Base-by-base conservation (phyloP, 1,140 invertebrate species). In the Atta texana region DNA sequence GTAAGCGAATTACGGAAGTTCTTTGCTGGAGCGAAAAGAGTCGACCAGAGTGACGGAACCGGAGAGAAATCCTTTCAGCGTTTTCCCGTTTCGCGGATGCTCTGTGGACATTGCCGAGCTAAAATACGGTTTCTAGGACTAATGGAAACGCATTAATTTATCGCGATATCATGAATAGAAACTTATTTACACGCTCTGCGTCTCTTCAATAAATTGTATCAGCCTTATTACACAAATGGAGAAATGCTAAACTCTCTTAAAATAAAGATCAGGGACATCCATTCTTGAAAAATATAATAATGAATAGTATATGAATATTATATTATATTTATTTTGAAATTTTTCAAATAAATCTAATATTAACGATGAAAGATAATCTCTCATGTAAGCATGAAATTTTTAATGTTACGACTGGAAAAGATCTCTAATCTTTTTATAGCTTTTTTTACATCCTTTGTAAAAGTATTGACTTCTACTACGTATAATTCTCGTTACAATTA, bases 1-100 rank as follows among this genome's bases (percentile, higher is more conserved):
- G 90, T 94, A 93, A 94, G 92, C 90, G 92, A 94, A 93, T 93
- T 92, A 94, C 85, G 69, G 66, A 78, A 92, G 88, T 93, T 89
- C 82, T 93, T 91, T 92, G 90, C 78, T 49, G 68, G 68, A 59
- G 63, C 85, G 84, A 87, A 69, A 77, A 88, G 85, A 64, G 51
- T 24, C 21, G 76, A 24, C 64, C 34, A 6, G 18, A 49, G 53
- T 44, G n/a, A 31, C 21, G 55, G 51, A 80, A 72, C 57, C 16
- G 49, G 80, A 74, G 80, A 78, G 80, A 87, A 81, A 75, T 86
- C 71, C 76, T 89, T 87, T 89, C 61, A 71, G 21, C 61, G 34
- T 68, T 76, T 87, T 63, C 80, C 53, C 82, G 49, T 64, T 68
- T 64, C 57, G 39, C n/a, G 69, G 87, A 74, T 59, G 18, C 59